Evolutionary conservation across 1,140 invertebrate genomes (phyloP).

Genomic region (Drosophila elegans): DNA sequence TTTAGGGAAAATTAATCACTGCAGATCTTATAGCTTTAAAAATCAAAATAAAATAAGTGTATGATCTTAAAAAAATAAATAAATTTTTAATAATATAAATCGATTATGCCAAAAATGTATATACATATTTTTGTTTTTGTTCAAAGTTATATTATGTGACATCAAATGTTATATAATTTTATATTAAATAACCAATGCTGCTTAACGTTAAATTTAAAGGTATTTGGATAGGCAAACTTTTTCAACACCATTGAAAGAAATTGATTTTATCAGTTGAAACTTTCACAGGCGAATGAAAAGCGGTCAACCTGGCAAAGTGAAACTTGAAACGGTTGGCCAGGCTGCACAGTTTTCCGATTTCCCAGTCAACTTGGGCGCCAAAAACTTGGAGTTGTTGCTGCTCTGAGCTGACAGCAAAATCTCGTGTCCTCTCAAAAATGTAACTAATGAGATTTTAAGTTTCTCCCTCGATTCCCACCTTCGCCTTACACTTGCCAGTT

Average conservation of each 20-base stretch:
- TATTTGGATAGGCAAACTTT: conserved; percentile 17
- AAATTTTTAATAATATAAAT: no score
- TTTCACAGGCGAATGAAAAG: conserved; percentile 17
- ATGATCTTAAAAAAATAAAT: no score
- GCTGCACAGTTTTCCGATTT: conserved; percentile 2
- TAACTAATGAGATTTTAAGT: conserved; percentile 60
- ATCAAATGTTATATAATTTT: no score
- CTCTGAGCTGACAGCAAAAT: conserved; percentile 32
- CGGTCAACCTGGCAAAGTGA: conserved; percentile 13
- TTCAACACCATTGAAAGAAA: conserved; percentile 19
- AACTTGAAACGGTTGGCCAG: conserved; percentile 1
- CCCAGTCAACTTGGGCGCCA: conserved; percentile 11
- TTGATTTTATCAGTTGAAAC: conserved; percentile 26
- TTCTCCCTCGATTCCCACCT: conserved; percentile 4
- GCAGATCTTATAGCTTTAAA: no score
- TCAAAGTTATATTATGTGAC: no score
- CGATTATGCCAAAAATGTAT: no score
- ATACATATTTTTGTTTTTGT: no score
- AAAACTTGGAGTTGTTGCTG: conserved; percentile 11
- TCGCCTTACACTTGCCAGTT: conserved; percentile 5
- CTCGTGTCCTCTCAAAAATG: conserved; percentile 45
- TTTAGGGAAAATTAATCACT: no score
- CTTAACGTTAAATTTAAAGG: not conserved
- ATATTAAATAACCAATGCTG: no score
- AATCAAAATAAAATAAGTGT: no score